Conservation (phyloP, 35 echinoderm and acorn worm species). For the Ophioderma brevispina region DNA sequence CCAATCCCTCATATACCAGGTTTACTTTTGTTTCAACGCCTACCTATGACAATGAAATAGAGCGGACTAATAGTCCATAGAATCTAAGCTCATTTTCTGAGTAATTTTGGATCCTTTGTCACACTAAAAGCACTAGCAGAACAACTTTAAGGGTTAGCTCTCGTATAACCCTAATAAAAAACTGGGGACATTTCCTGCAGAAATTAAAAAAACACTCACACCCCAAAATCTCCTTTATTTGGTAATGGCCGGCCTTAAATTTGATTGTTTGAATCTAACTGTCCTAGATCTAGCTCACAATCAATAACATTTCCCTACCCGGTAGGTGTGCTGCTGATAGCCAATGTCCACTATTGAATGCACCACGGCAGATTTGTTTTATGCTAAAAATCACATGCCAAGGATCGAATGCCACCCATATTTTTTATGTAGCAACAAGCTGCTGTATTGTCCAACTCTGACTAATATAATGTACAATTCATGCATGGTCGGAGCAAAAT, state of each 20-base stretch:
- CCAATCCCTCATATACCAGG: conserved; percentile 4
- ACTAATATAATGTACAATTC: background rate
- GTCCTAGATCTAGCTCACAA: conserved; percentile 24
- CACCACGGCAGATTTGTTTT: conserved; percentile 58
- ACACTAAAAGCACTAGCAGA: conserved; percentile 36
- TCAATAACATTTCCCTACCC: conserved; percentile 41
- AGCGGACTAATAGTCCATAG: background rate
- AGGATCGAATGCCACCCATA: no score
- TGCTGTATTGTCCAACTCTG: no score
- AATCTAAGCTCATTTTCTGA: background rate
- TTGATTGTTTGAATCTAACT: conserved; percentile 48
- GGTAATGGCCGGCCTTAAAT: conserved; percentile 35
- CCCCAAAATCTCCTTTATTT: conserved; percentile 30
- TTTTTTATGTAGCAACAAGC: background rate
- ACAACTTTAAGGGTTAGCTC: conserved; percentile 38
- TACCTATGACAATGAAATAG: conserved; percentile 15
- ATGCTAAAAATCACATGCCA: no score
- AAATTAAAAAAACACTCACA: conserved; percentile 40
- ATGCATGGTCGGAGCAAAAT: background rate
- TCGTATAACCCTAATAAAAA: background rate
- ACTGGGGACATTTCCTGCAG: conserved; percentile 27
- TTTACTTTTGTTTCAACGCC: conserved; percentile 52
- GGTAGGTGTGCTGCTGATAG: conserved; percentile 44
- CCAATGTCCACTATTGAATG: conserved; percentile 18
- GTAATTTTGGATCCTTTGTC: conserved; percentile 38